phyloP scores from a whole-genome alignment of 2,888 invertebrate genomes.

The Dendrolimus houi region DNA sequence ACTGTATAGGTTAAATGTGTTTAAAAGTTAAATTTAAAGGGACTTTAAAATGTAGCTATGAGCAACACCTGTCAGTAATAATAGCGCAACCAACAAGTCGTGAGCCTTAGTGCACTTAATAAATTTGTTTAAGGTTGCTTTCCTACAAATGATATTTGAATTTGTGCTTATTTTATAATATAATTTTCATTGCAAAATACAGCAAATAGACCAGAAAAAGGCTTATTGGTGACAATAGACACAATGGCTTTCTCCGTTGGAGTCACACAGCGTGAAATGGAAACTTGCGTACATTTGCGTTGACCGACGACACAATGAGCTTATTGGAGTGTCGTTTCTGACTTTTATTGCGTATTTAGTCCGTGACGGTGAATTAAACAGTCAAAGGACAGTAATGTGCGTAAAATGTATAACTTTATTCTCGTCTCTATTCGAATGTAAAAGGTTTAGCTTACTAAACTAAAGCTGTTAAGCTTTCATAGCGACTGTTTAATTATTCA shows the following conservation, averaged over 20 bases:
- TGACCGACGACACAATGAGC: neutral
- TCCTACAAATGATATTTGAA: neutral
- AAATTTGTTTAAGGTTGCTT: too few species aligned
- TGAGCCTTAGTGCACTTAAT: too few species aligned
- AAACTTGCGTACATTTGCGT: constrained; percentile 18
- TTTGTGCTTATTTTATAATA: neutral
- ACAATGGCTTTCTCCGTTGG: constrained; percentile 43
- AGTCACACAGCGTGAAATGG: constrained; percentile 60
- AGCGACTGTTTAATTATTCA: too few species aligned
- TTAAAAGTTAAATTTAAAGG: too few species aligned
- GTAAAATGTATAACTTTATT: too few species aligned
- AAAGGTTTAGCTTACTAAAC: too few species aligned
- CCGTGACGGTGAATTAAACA: neutral
- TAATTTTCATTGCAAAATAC: neutral
- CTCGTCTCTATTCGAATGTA: too few species aligned
- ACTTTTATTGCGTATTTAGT: neutral
- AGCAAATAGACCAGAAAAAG: neutral
- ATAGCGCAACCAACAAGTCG: too few species aligned
- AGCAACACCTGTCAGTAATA: too few species aligned
- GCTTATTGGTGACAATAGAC: neutral
- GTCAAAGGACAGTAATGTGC: neutral
- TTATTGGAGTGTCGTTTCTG: neutral
- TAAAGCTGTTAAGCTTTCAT: too few species aligned
- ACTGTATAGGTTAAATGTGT: too few species aligned
- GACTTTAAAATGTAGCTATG: too few species aligned